These are phyloP conservation scores for Chaenogobius annularis DNA, from an alignment of 2,113 vertebrate species.

Conservation along the genomic window DNA sequence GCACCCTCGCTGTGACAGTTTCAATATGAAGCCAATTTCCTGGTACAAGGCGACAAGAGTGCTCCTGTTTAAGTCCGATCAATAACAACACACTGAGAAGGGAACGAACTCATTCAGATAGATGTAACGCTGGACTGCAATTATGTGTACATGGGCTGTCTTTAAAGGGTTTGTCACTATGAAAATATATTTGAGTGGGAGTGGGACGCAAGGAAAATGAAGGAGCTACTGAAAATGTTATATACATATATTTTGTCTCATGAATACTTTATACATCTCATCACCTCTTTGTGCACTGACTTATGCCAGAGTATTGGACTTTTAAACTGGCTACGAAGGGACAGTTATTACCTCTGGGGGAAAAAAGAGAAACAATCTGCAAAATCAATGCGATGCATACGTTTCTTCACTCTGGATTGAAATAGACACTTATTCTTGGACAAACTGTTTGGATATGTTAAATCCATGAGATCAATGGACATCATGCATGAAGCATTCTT, in stretches of 20 bases:
- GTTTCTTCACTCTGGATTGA: too few relatives aligned
- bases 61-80: constrained; percentile 73
- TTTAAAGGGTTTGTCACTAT: neutral
- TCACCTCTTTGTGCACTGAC: neutral
- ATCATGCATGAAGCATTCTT: too few relatives aligned
- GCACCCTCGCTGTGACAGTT: constrained; percentile 68
- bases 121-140: constrained; percentile 43
- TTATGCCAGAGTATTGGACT: neutral
- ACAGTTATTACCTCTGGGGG: too few relatives aligned
- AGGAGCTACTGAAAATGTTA: neutral
- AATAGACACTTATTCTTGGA: too few relatives aligned
- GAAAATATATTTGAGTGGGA: neutral
- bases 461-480: too few relatives aligned
- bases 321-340: too few relatives aligned
- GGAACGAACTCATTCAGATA: constrained; percentile 62
- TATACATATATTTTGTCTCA: neutral
- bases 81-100: constrained; percentile 65
- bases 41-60: constrained; percentile 67
- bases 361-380: too few relatives aligned
- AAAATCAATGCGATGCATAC: too few relatives aligned
- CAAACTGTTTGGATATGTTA: too few relatives aligned
- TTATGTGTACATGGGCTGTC: constrained; percentile 21
- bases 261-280: neutral
- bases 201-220: neutral
- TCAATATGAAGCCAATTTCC: constrained; percentile 77